phyloP scores from a whole-genome alignment of 2,888 invertebrate genomes.

The Fragum fragum region DNA sequence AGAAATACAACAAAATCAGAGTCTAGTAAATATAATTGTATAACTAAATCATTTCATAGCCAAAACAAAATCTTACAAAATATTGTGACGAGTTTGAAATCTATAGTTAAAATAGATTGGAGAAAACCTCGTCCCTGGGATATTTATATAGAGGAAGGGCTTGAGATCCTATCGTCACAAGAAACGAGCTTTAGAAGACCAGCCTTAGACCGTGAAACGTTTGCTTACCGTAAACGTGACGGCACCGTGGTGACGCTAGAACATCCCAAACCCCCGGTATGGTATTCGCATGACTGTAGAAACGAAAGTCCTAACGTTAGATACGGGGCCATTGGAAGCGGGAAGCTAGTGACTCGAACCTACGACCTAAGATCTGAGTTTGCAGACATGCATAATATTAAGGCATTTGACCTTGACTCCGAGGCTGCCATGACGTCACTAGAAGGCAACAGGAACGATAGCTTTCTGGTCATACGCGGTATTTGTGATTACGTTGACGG shows the following conservation, averaged over 20 bases:
- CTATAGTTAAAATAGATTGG: conserved; percentile 66
- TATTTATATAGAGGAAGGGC: conserved; percentile 92
- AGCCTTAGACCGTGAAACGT: conserved; percentile 74
- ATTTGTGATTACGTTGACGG: conserved; percentile 98
- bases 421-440: conserved; percentile 96
- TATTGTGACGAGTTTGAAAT: conserved; percentile 68
- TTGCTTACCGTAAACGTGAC: conserved; percentile 75
- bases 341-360: conserved; percentile 92
- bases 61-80: conserved; percentile 72
- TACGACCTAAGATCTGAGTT: conserved; percentile 95
- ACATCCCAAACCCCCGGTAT: conserved; percentile 63
- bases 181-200: conserved; percentile 85
- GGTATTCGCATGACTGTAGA: conserved; percentile 77
- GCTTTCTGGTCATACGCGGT: conserved; percentile 91
- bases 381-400: conserved; percentile 93
- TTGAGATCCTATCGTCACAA: conserved; percentile 88
- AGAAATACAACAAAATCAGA: conserved; percentile 41
- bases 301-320: conserved; percentile 89
- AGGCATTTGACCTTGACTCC: conserved; percentile 97
- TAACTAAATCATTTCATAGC: conserved; percentile 75
- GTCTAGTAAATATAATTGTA: conserved; percentile 80
- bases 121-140: conserved; percentile 90
- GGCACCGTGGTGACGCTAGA: conserved; percentile 68
- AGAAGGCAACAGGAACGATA: conserved; percentile 89
- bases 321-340: conserved; percentile 93